phyloP scores from a whole-genome alignment of 2,113 vertebrate species.

The Leptocoma aspasia region DNA sequence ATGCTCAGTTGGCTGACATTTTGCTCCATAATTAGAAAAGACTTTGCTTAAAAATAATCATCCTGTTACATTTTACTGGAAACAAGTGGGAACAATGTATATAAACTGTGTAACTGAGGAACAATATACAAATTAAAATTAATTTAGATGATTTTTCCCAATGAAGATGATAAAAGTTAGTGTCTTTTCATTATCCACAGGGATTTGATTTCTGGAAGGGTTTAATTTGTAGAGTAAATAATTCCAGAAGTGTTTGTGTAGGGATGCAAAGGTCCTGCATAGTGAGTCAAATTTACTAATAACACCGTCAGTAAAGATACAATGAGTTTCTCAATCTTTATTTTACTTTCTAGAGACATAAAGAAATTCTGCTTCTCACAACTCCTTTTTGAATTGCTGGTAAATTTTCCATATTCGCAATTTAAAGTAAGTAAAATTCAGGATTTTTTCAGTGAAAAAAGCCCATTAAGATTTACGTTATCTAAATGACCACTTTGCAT shows the following conservation, averaged over 20 bases:
- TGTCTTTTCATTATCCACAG: not conserved
- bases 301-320: not conserved
- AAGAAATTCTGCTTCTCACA: not conserved
- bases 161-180: not conserved
- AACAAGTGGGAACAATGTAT: not conserved
- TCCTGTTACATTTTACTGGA: not conserved
- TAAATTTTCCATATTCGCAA: not conserved
- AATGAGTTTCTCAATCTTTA: not conserved
- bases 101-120: not conserved
- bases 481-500: not conserved
- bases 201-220: not conserved
- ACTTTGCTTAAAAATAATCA: not conserved
- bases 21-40: not conserved
- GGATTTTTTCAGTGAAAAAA: not conserved
- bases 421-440: not conserved
- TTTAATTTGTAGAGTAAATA: not conserved
- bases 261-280: not conserved
- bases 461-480: not conserved
- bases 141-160: not conserved
- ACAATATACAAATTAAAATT: not conserved
- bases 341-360: not conserved
- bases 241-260: not conserved
- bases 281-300: not conserved
- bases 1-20: not conserved
- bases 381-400: not conserved